Evolutionary conservation across 2,113 vertebrate genomes (phyloP).

Genomic region (Anas platyrhynchos): DNA sequence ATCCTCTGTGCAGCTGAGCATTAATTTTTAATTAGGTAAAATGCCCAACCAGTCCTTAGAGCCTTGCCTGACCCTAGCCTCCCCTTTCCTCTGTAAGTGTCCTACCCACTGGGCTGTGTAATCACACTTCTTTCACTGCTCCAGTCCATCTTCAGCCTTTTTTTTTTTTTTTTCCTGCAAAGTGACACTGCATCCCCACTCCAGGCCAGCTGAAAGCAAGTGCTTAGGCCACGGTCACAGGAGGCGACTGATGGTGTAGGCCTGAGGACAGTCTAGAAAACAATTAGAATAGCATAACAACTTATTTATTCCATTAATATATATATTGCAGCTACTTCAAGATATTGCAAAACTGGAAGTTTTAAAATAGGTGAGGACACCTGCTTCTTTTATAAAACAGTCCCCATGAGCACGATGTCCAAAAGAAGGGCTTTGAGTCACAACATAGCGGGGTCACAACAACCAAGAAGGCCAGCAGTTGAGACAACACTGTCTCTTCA

Average conservation of each 20-base stretch:
- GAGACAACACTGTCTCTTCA: background rate
- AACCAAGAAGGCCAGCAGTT: background rate
- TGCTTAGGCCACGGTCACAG: background rate
- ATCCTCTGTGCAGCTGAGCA: background rate
- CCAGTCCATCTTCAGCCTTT: background rate
- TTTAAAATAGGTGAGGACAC: background rate
- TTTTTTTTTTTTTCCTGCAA: background rate
- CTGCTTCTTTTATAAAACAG: background rate
- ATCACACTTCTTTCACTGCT: background rate
- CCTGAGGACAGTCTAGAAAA: background rate
- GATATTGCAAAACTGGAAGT: background rate
- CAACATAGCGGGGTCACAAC: too few relatives aligned
- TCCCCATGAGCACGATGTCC: background rate
- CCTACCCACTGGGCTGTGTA: background rate
- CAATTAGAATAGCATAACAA: background rate
- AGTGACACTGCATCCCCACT: background rate
- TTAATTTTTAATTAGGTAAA: background rate
- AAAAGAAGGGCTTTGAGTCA: background rate
- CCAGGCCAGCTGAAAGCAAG: background rate
- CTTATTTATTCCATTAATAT: background rate
- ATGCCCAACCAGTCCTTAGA: background rate
- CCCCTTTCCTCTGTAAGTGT: fast-evolving
- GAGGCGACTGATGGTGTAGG: background rate
- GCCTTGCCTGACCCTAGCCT: background rate
- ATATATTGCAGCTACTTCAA: background rate